These are phyloP conservation scores for Columba janthina DNA, from an alignment of 2,113 vertebrate genomes.

Conservation along the genomic window DNA sequence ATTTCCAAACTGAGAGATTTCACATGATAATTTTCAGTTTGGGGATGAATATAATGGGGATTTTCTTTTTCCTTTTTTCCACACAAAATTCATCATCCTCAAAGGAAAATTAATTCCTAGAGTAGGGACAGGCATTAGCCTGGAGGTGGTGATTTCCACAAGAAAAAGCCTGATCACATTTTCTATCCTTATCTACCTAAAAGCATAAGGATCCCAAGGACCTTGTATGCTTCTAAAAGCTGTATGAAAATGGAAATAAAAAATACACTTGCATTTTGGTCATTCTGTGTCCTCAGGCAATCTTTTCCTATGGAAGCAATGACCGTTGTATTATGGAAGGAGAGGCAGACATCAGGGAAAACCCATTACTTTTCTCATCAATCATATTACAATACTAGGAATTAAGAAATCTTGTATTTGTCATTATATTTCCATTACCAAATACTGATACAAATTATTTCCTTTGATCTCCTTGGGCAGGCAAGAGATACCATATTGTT, in stretches of 20 bases:
- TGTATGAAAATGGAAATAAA: neutral
- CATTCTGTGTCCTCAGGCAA: neutral
- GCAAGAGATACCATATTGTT: neutral
- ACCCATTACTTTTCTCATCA: neutral
- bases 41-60: accelerated
- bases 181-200: neutral
- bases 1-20: neutral
- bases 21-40: neutral
- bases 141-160: neutral
- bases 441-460: neutral
- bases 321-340: neutral
- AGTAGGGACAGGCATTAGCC: neutral
- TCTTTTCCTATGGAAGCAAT: neutral
- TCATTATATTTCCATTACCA: neutral
- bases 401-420: neutral
- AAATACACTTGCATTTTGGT: neutral
- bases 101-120: neutral
- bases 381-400: neutral
- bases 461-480: neutral
- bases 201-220: neutral
- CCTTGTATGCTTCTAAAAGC: neutral
- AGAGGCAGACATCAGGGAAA: neutral
- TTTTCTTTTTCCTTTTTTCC: neutral
- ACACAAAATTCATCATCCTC: neutral
- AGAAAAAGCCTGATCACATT: neutral